A percentile compares a stretch with the other conserved stretches of the same genome.
phyloP scores from a whole-genome alignment of 2,888 invertebrate genomes.

The Pseudoips prasinana region DNA sequence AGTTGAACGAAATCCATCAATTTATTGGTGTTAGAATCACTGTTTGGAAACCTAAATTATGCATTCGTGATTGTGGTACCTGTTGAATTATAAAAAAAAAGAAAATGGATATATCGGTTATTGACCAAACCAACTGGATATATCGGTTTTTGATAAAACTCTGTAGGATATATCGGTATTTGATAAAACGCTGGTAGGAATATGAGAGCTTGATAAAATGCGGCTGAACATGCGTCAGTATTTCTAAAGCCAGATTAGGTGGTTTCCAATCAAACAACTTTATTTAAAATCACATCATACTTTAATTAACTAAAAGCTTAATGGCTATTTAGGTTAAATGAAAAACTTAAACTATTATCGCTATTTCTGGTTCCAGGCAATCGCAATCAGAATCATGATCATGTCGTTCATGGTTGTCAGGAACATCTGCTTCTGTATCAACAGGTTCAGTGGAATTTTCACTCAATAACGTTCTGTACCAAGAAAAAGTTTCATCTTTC shows the following conservation, averaged over 20 bases:
- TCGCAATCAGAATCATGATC: constrained; percentile 11
- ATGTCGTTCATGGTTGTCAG: constrained; percentile 4
- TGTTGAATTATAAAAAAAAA: constrained; percentile 9
- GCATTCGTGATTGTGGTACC: constrained; percentile 10
- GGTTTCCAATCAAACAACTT: constrained; percentile 5
- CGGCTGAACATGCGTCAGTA: constrained; percentile 5
- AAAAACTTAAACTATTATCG: constrained; percentile 9
- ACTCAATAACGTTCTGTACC: constrained; percentile 9
- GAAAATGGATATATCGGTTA: constrained; percentile 9
- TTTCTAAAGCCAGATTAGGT: constrained; percentile 5
- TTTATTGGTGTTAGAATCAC: constrained; percentile 12
- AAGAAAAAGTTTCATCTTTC: constrained; percentile 9
- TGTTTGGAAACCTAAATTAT: constrained; percentile 14
- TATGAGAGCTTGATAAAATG: constrained; percentile 4
- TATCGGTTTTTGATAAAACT: constrained; percentile 10
- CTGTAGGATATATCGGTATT: constrained; percentile 7
- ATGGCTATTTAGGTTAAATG: constrained; percentile 5
- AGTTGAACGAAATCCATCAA: constrained; percentile 12
- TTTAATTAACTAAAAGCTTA: constrained; percentile 5
- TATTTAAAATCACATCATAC: constrained; percentile 5
- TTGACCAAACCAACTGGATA: constrained; percentile 11
- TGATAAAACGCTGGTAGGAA: constrained; percentile 6
- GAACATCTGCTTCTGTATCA: constrained; percentile 7
- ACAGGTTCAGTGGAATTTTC: constrained; percentile 7
- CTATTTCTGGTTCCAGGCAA: constrained; percentile 11